phyloP scores from a whole-genome alignment of 2,797 vertebrate genomes.

The Cirrhinus molitorella region DNA sequence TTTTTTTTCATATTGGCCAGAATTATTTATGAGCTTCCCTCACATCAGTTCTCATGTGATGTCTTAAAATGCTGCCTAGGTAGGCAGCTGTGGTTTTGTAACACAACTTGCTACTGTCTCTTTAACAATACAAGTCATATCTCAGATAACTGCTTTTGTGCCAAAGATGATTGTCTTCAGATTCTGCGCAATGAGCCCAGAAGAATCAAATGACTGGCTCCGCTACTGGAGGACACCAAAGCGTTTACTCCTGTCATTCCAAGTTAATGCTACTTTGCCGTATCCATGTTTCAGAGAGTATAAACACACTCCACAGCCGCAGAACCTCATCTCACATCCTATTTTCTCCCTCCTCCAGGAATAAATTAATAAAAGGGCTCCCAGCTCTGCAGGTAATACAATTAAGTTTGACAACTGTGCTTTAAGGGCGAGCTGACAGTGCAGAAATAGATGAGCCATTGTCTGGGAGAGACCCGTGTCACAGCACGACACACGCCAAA shows the following conservation, averaged over 20 bases:
- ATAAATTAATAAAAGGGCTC: slow-evolving; percentile 80
- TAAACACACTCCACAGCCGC: slow-evolving; percentile 71
- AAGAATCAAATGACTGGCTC: slow-evolving; percentile 72
- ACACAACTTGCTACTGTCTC: slow-evolving; percentile 29
- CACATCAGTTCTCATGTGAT: background rate
- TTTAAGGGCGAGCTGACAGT: slow-evolving; percentile 77
- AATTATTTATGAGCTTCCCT: background rate
- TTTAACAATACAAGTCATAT: slow-evolving; percentile 59
- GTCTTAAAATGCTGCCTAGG: background rate
- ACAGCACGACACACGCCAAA: slow-evolving; percentile 38
- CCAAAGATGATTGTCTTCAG: slow-evolving; percentile 70
- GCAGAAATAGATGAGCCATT: slow-evolving; percentile 73
- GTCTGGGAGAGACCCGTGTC: slow-evolving; percentile 72
- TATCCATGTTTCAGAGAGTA: slow-evolving; percentile 71
- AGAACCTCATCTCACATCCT: slow-evolving; percentile 70
- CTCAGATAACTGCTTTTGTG: slow-evolving; percentile 62
- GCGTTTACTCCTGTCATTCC: slow-evolving; percentile 75
- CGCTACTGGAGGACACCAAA: slow-evolving; percentile 66
- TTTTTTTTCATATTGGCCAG: background rate
- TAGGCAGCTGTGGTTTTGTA: background rate
- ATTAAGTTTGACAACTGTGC: slow-evolving; percentile 80
- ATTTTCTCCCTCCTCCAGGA: slow-evolving; percentile 58
- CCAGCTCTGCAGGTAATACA: slow-evolving; percentile 77
- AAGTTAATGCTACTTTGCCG: slow-evolving; percentile 72
- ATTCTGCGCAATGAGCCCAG: slow-evolving; percentile 72